Evolutionary conservation across 2,113 vertebrate species (phyloP).

Genomic region (Nyctereutes procyonoides): DNA sequence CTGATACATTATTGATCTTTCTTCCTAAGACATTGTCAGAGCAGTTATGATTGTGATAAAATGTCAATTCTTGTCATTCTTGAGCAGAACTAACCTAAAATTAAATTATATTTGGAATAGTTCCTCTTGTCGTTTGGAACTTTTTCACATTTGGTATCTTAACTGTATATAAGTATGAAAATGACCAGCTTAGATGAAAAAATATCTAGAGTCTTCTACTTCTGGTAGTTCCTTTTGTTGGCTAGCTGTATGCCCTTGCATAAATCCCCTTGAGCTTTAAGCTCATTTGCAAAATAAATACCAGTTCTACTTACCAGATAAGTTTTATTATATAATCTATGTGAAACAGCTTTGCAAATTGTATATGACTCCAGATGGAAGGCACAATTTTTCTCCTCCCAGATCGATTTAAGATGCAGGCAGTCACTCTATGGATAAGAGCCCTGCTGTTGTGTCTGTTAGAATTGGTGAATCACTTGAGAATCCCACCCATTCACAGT

Average conservation of each 20-base stretch:
- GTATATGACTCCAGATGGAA: background rate
- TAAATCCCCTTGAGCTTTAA: background rate
- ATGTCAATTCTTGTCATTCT: background rate
- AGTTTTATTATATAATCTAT: background rate
- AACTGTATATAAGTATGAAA: background rate
- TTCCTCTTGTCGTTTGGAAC: background rate
- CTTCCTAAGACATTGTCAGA: background rate
- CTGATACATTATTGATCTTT: background rate
- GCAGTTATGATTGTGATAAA: background rate
- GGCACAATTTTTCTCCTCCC: background rate
- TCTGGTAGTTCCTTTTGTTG: background rate
- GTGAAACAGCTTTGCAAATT: background rate
- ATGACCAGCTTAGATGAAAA: background rate
- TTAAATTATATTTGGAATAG: background rate
- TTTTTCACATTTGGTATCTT: background rate
- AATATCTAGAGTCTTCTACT: background rate
- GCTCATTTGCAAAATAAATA: background rate
- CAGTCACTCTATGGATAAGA: background rate
- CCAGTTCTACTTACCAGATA: background rate
- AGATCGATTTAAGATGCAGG: background rate
- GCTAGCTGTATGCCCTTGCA: background rate
- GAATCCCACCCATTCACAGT: background rate
- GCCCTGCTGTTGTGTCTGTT: background rate
- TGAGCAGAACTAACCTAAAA: conserved; percentile 30
- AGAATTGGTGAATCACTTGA: background rate